These are phyloP conservation scores for Rotaria sp. DNA, from an alignment of 2,888 invertebrate genomes.

Conservation along the genomic window DNA sequence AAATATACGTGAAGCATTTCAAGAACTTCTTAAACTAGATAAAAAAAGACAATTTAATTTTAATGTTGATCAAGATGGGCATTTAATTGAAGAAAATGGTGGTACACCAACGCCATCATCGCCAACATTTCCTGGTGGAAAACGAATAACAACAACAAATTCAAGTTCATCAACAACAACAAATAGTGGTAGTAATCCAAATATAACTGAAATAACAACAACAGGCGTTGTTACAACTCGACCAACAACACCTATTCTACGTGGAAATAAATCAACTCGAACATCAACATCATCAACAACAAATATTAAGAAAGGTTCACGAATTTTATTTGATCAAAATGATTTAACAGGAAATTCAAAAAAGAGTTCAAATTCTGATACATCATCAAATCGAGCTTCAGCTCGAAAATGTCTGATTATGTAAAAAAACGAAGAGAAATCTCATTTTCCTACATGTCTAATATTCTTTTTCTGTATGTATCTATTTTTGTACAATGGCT, in stretches of 20 bases:
- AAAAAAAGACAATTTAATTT: conserved; percentile 25
- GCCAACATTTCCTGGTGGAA: not conserved
- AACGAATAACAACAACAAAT: not conserved
- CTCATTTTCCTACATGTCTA: not conserved
- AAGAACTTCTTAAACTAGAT: conserved; percentile 89
- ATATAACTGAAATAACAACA: not conserved
- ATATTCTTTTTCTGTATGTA: not conserved
- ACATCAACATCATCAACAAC: not conserved
- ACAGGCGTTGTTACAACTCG: not conserved
- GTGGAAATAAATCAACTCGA: not conserved
- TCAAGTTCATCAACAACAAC: not conserved
- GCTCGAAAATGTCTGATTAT: conserved; percentile 3
- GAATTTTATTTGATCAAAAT: not conserved
- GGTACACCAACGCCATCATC: not conserved
- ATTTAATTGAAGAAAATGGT: conserved; percentile 7
- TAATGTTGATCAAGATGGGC: conserved; percentile 30
- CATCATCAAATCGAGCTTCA: not conserved
- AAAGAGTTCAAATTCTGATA: not conserved
- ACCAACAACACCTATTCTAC: not conserved
- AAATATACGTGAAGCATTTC: conserved; percentile 92
- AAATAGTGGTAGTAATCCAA: not conserved
- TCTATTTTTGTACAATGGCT: conserved; percentile 16
- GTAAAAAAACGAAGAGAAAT: not conserved
- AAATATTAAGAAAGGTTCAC: not conserved
- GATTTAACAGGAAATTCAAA: not conserved